These are phyloP conservation scores for Drymonia ruficornis DNA, from an alignment of 2,888 invertebrate species.

Conservation along the genomic window DNA sequence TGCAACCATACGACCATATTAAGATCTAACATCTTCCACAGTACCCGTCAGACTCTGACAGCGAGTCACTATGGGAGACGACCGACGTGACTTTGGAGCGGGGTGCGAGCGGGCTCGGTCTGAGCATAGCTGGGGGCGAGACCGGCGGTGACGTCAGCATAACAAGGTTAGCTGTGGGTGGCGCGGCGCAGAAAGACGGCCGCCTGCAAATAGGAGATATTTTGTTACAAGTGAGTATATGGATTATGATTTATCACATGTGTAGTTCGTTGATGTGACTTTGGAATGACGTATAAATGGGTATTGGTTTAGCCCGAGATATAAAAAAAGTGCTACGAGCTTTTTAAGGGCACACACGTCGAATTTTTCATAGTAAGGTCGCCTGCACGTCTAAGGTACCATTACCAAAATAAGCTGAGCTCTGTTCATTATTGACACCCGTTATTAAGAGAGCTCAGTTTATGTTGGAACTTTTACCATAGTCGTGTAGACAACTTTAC, in stretches of 20 bases:
- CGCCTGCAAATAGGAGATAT: slow-evolving; percentile 97
- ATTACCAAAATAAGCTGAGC: no score
- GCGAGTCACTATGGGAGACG: slow-evolving; percentile 94
- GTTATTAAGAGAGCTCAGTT: no score
- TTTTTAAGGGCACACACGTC: not conserved
- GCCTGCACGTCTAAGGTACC: no score
- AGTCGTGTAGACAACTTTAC: no score
- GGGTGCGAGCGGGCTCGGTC: slow-evolving; percentile 95
- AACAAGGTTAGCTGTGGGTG: slow-evolving; percentile 97
- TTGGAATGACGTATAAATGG: no score
- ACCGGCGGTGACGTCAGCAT: slow-evolving; percentile 98
- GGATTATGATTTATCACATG: not conserved
- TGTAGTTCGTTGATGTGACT: no score
- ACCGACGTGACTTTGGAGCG: slow-evolving; percentile 96
- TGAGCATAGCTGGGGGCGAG: slow-evolving; percentile 99
- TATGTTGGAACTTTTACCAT: no score
- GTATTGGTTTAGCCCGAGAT: no score
- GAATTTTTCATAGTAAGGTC: not conserved
- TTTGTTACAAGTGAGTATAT: slow-evolving; percentile 87
- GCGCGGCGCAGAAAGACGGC: slow-evolving; percentile 94
- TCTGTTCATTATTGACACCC: no score
- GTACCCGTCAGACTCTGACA: slow-evolving; percentile 70
- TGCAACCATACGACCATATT: no score
- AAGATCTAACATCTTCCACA: slow-evolving; percentile 32
- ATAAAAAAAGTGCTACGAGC: not conserved